Base-by-base conservation (phyloP, 2,888 invertebrate genomes). In the Itoplectis maculator region DNA sequence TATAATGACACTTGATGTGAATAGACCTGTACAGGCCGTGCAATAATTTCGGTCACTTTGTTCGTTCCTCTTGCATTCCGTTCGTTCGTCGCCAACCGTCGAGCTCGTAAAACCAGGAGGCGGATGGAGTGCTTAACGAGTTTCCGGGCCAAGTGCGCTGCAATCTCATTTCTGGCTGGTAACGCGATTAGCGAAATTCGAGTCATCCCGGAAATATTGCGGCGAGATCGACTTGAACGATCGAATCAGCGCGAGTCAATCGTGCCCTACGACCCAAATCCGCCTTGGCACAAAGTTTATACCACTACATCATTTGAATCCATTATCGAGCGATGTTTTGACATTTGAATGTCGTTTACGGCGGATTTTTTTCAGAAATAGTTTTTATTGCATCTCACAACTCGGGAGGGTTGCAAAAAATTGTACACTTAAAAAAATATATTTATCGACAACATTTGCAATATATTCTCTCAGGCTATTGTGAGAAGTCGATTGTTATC, bases 151-250 rank as follows among this genome's bases (percentile, higher is more conserved):
- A 3, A 9, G 2, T 23, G 23, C 51, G 23, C 8, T 23, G 51
- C 23, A 54, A 54, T 54, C 51, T 54, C 23, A 20, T 54, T 54
- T 9, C 51, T 11, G 51, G 11, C 51, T 23, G 20, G n/a, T 54
- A 54, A 54, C 23, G 11, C 51, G 51, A 54, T 54, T 54, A 23
- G 3, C 23, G 51, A 54, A 54, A 23, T 54, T 23, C 20, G 51
- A 54, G 9, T 23, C 11, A 54, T 23, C 51, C 51, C 51, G 51
- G 51, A 54, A 54, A 54, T 54, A 54, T 54, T 54, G 8, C 23
- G 23, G 23, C 11, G 51, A 3, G 11, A 54, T 54, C 51, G 51
- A 54, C 51, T 54, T 23, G 23, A 54, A 54, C 13, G 51, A 54
- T 54, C 23, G 11, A 54, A 54, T 54, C 9, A 54, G 23, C 51